These are phyloP conservation scores for Emydoidea blandingii DNA, from an alignment of 2,797 vertebrate species.

Conservation along the genomic window DNA sequence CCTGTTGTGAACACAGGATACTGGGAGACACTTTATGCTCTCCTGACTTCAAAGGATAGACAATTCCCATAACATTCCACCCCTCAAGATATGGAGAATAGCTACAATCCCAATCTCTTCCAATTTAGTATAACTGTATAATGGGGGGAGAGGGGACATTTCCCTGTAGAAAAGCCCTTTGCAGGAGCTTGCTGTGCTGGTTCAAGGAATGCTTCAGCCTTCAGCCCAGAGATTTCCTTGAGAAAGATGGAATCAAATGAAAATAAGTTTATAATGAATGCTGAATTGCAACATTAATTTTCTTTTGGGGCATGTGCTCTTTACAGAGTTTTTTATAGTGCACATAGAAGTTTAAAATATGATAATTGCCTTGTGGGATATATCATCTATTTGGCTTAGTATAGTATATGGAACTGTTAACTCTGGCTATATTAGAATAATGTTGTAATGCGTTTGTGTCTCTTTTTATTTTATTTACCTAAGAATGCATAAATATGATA, in stretches of 20 bases:
- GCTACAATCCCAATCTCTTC: background rate
- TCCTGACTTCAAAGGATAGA: background rate
- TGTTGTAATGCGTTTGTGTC: background rate
- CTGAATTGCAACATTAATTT: background rate
- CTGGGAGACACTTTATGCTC: background rate
- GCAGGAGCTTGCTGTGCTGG: background rate
- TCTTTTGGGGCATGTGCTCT: background rate
- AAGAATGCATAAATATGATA: background rate
- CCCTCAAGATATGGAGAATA: background rate
- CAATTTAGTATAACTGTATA: background rate
- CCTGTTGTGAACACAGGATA: background rate
- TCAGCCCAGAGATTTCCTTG: background rate
- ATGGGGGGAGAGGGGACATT: background rate
- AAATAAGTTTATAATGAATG: background rate
- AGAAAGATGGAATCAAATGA: background rate
- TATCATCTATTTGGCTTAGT: background rate
- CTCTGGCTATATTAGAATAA: background rate
- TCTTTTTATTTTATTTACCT: background rate
- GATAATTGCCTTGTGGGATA: background rate
- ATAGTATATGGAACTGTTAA: background rate
- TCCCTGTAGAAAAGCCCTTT: fast-evolving
- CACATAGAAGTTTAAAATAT: background rate
- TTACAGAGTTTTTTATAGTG: background rate
- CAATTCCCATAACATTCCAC: background rate
- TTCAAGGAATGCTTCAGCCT: background rate